These are phyloP conservation scores for Toxotes chatareus DNA, from an alignment of 2,113 vertebrate species.

Conservation along the genomic window DNA sequence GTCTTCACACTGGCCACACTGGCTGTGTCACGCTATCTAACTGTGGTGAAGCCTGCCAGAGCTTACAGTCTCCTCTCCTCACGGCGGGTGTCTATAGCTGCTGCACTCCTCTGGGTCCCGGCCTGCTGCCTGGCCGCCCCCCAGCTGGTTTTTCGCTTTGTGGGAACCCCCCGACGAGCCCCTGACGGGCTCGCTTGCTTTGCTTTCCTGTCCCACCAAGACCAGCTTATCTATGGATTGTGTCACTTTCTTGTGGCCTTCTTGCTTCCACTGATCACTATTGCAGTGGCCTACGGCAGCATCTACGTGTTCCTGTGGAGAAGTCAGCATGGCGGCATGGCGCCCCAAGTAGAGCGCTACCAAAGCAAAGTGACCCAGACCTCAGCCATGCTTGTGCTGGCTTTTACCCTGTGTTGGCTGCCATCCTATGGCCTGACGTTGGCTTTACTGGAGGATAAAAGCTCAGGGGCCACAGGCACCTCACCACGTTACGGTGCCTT, in stretches of 20 bases:
- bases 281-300: constrained; percentile 74
- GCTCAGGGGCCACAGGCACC: constrained; percentile 57
- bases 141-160: constrained; percentile 78
- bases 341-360: constrained; percentile 80
- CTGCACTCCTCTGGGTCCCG: constrained; percentile 76
- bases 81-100: constrained; percentile 41
- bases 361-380: constrained; percentile 82
- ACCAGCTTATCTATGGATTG: constrained; percentile 79
- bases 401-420: constrained; percentile 84
- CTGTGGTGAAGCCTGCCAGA: constrained; percentile 77
- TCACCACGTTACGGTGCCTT: constrained; percentile 75
- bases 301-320: constrained; percentile 78
- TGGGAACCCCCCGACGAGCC: constrained; percentile 21
- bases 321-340: constrained; percentile 32
- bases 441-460: constrained; percentile 57
- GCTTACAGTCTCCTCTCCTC: constrained; percentile 72
- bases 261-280: constrained; percentile 76
- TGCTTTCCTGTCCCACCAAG: constrained; percentile 71
- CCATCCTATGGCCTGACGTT: constrained; percentile 82
- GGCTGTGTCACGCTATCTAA: constrained; percentile 80
- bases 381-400: constrained; percentile 81
- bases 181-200: constrained; percentile 73
- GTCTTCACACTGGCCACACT: constrained; percentile 80
- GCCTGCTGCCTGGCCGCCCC: constrained; percentile 77
- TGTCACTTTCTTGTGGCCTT: constrained; percentile 81